These are phyloP conservation scores for Phytoseiulus persimilis DNA, from an alignment of 2,888 invertebrate genomes.

Conservation along the genomic window DNA sequence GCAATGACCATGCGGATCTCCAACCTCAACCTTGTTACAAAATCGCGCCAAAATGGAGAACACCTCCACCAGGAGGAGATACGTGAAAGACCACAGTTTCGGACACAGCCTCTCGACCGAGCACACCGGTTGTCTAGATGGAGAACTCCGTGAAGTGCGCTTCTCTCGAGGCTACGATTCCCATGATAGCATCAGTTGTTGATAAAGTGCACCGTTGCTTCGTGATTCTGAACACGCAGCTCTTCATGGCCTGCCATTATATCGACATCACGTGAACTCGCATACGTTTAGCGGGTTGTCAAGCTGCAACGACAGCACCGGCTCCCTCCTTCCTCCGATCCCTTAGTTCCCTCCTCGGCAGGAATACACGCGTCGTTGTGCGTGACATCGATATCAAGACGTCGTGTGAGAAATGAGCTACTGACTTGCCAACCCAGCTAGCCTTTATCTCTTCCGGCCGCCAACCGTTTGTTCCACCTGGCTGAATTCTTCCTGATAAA, in stretches of 20 bases:
- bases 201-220: background rate
- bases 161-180: background rate
- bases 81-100: too few species aligned
- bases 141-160: background rate
- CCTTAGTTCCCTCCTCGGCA: background rate
- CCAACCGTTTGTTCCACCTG: background rate
- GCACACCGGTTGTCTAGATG: too few species aligned
- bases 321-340: background rate
- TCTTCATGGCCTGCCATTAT: background rate
- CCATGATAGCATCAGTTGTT: background rate
- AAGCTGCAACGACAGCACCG: background rate
- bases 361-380: background rate
- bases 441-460: background rate
- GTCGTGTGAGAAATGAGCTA: background rate
- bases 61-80: too few species aligned
- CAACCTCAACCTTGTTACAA: too few species aligned
- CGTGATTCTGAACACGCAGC: background rate
- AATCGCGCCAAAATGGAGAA: too few species aligned
- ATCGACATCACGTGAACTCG: background rate
- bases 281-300: background rate
- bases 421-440: background rate
- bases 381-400: background rate
- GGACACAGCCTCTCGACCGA: too few species aligned
- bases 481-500: background rate
- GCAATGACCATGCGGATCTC: too few species aligned